Evolutionary conservation across 2,888 invertebrate genomes (phyloP), one percentile per base, ranked within the genome.

Genomic region (Oxystoma pomonae): DNA sequence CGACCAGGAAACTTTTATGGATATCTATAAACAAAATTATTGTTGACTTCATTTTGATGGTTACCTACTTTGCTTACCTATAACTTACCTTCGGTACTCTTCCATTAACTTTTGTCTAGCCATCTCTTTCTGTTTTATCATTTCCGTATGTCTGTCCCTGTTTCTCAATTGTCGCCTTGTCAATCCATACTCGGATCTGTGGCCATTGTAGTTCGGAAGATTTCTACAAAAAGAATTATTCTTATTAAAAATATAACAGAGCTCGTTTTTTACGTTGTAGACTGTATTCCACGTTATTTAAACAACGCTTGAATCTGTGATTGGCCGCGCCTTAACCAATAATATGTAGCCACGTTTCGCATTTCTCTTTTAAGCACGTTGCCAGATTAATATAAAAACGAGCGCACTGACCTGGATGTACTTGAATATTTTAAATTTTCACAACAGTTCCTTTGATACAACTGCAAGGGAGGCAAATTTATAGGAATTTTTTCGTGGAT

Each of bases 151-250:
- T 58, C 76, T 76, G 58, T 82, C 77, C 20, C 81, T 76, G 58
- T 77, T 78, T 61, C 81, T 78, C 60, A 83, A 69, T 69, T 84
- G 83, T 50, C 79, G 75, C 2, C 78, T 80, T 56, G 79, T 83
- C 53, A 85, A 70, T 0, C 85, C 85, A 67, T 85, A 85, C 71
- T 84, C 84, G 0, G 85, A 84, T 64, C 81, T 74, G 62, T 80
- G 80, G 1, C 85, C 85, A 1, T 81, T 81, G 64, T 85, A 84
- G 50, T 78, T 76, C 1, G 85, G 84, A 21, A 85, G 69, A 66
- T 80, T 81, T 55, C 76, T 75, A 21, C 3, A 35, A 35, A 12
- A 7, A 35, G 35, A n/a, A n/a, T 72, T 56, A 69, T 61, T 20
- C 21, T 63, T 67, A 68, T 72, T 50, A n/a, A n/a, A n/a, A n/a